A percentile compares a stretch with the other conserved stretches of the same genome.
phyloP scores from a whole-genome alignment of 2,113 vertebrate species.

The Xenotilapia longispinis region DNA sequence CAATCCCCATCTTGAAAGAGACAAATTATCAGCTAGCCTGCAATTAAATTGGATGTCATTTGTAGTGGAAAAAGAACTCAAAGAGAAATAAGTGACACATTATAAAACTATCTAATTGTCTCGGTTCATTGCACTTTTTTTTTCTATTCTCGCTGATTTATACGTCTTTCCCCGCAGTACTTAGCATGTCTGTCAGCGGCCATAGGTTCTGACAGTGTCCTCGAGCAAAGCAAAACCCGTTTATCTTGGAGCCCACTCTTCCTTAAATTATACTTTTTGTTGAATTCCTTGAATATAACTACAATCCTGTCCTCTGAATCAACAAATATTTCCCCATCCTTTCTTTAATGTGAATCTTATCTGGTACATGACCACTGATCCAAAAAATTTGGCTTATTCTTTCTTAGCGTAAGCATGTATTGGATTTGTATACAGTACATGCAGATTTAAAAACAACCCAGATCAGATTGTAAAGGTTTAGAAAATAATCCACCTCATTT shows the following conservation, averaged over 20 bases:
- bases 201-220: neutral
- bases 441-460: neutral
- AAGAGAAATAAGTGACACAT: conserved; percentile 13
- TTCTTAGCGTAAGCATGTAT: neutral
- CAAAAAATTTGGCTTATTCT: neutral
- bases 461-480: neutral
- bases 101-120: conserved; percentile 30
- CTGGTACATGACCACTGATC: neutral
- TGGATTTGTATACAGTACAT: neutral
- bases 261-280: neutral
- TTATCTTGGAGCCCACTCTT: neutral
- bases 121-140: neutral
- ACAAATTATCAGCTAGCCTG: conserved; percentile 29
- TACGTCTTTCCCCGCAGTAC: neutral
- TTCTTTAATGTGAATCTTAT: neutral
- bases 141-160: neutral
- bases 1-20: conserved; percentile 35
- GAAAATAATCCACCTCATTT: neutral
- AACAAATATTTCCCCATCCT: neutral
- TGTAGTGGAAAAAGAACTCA: conserved; percentile 18
- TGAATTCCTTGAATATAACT: neutral
- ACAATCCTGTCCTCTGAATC: neutral
- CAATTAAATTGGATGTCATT: conserved; percentile 52
- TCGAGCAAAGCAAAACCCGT: neutral
- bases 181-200: neutral